Conservation (phyloP, 2,888 invertebrate genomes). For the Pollenia amentaria region DNA sequence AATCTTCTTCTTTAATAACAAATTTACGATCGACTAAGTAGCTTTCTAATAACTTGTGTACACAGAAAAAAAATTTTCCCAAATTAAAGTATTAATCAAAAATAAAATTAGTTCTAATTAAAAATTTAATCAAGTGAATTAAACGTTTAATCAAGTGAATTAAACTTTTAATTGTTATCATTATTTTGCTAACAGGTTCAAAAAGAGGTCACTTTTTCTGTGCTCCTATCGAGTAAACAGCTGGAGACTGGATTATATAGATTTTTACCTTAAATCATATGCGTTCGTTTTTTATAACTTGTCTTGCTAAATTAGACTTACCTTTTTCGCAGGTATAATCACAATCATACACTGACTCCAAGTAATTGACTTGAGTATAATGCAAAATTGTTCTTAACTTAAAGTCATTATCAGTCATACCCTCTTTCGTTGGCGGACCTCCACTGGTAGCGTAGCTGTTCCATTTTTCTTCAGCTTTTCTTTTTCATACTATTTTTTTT, state of each 20-base stretch:
- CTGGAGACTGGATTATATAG: no score
- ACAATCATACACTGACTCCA: slow-evolving; percentile 18
- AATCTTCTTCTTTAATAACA: no score
- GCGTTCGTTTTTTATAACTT: not conserved
- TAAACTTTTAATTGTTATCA: no score
- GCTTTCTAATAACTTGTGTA: no score
- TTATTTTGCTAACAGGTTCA: no score
- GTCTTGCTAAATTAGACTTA: not conserved
- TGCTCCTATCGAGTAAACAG: not conserved
- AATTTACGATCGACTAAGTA: no score
- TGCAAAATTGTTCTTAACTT: not conserved
- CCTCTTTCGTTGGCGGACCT: not conserved
- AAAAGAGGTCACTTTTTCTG: no score
- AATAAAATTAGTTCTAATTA: no score
- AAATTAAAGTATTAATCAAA: no score
- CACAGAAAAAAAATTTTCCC: no score
- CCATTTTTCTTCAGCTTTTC: slow-evolving; percentile 8
- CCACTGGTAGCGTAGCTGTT: slow-evolving; percentile 11
- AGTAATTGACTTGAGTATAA: not conserved
- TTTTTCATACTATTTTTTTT: slow-evolving; percentile 30
- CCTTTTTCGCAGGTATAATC: not conserved
- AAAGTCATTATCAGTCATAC: not conserved
- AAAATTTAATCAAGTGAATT: no score
- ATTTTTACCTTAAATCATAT: not conserved
- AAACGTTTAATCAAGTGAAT: no score